Conservation (phyloP, 2,797 vertebrate species). For the Microctenopoma lineatum region DNA sequence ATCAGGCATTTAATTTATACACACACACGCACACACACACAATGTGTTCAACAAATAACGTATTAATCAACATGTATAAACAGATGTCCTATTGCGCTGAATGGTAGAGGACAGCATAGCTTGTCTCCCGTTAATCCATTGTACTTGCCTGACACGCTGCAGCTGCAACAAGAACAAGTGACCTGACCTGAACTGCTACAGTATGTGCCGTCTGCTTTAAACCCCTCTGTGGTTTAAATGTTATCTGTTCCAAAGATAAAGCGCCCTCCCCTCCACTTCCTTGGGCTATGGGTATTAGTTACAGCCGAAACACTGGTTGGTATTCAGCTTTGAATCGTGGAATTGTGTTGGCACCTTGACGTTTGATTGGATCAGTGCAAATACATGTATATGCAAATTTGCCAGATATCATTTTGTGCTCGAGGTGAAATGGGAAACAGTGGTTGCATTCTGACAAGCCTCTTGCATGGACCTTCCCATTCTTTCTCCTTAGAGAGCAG, state of each 20-base stretch:
- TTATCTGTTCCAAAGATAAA: slow-evolving; percentile 77
- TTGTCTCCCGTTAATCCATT: slow-evolving; percentile 61
- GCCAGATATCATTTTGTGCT: slow-evolving; percentile 80
- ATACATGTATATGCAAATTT: slow-evolving; percentile 86
- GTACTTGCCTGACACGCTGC: slow-evolving; percentile 64
- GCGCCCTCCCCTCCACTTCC: slow-evolving; percentile 58
- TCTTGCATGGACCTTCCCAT: slow-evolving; percentile 61
- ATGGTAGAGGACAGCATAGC: slow-evolving; percentile 43
- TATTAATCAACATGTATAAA: slow-evolving; percentile 50
- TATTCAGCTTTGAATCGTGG: slow-evolving; percentile 77
- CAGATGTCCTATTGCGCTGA: slow-evolving; percentile 52
- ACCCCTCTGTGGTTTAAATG: slow-evolving; percentile 74
- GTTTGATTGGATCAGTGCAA: slow-evolving; percentile 85
- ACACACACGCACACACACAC: slow-evolving; percentile 2
- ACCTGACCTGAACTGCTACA: slow-evolving; percentile 62
- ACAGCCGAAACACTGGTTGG: slow-evolving; percentile 75
- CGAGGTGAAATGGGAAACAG: slow-evolving; percentile 78
- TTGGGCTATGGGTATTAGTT: slow-evolving; percentile 77
- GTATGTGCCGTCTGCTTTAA: slow-evolving; percentile 55
- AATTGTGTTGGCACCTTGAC: slow-evolving; percentile 83
- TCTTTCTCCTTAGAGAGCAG: slow-evolving; percentile 68
- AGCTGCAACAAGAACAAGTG: slow-evolving; percentile 63
- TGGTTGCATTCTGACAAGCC: slow-evolving; percentile 77
- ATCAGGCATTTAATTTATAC: slow-evolving; percentile 17
- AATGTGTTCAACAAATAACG: slow-evolving; percentile 45